Conservation (phyloP, 2,797 vertebrate species). For the Dermochelys coriacea region DNA sequence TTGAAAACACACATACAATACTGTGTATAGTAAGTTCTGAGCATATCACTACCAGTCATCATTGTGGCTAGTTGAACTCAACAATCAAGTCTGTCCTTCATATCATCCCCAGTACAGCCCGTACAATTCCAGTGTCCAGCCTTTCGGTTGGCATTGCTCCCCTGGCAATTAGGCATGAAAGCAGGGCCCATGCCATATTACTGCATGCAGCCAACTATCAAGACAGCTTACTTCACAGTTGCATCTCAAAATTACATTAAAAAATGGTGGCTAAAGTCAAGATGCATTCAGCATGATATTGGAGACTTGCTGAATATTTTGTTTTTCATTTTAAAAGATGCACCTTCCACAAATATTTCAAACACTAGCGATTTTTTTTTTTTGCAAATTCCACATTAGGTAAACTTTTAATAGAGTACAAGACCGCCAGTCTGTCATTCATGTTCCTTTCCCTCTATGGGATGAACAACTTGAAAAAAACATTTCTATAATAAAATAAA, state of each 20-base stretch:
- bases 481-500: background rate
- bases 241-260: background rate
- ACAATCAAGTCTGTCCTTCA: background rate
- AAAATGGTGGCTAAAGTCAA: background rate
- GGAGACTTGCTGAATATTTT: background rate
- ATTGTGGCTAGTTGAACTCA: background rate
- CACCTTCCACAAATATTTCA: background rate
- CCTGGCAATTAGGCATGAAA: background rate
- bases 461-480: background rate
- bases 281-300: background rate
- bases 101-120: background rate
- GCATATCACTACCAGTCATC: background rate
- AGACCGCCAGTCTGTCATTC: background rate
- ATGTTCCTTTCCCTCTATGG: background rate
- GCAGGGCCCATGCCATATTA: background rate
- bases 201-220: background rate
- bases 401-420: background rate
- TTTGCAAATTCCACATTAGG: background rate
- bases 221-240: background rate
- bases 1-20: background rate
- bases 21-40: background rate
- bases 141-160: background rate
- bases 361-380: background rate
- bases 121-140: background rate
- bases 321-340: background rate